Conservation (phyloP, 2,888 invertebrate genomes). For the Nephrocerus scutellatus region DNA sequence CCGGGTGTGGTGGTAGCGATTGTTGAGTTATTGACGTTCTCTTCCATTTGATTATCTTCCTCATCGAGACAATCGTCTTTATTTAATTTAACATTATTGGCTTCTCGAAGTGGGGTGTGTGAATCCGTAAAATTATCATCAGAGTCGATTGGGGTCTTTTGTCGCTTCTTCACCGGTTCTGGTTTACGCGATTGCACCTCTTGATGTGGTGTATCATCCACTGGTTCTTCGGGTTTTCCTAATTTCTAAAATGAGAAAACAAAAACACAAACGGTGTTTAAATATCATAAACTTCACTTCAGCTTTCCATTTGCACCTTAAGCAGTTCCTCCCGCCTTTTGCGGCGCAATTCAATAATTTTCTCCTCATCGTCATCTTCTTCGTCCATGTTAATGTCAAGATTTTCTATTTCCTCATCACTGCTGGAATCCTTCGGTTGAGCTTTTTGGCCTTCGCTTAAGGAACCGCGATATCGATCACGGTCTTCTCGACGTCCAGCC, state of each 20-base stretch:
- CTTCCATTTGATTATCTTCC: too few relatives aligned
- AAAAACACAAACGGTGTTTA: conserved; percentile 4
- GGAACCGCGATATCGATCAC: conserved; percentile 64
- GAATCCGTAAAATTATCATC: too few relatives aligned
- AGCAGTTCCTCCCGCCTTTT: conserved; percentile 81
- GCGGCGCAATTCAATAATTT: conserved; percentile 81
- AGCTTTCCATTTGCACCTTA: too few relatives aligned
- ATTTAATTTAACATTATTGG: too few relatives aligned
- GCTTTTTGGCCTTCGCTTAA: conserved; percentile 71
- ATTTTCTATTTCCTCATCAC: conserved; percentile 62
- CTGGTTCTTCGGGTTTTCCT: conserved; percentile 16
- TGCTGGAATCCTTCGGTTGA: conserved; percentile 53
- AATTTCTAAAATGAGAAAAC: conserved; percentile 29
- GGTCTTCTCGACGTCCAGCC: conserved; percentile 40
- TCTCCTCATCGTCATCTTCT: conserved; percentile 89
- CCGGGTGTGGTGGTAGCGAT: too few relatives aligned
- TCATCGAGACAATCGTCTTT: too few relatives aligned
- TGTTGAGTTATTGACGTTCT: conserved; percentile 19
- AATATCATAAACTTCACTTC: conserved; percentile 26
- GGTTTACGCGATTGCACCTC: too few relatives aligned
- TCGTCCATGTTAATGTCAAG: conserved; percentile 75
- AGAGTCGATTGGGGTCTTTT: too few relatives aligned
- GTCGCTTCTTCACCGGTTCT: too few relatives aligned
- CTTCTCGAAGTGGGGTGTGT: too few relatives aligned
- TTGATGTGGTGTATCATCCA: conserved; percentile 3